Base-by-base conservation (phyloP, 2,888 invertebrate genomes). In the Tetropium fuscum region DNA sequence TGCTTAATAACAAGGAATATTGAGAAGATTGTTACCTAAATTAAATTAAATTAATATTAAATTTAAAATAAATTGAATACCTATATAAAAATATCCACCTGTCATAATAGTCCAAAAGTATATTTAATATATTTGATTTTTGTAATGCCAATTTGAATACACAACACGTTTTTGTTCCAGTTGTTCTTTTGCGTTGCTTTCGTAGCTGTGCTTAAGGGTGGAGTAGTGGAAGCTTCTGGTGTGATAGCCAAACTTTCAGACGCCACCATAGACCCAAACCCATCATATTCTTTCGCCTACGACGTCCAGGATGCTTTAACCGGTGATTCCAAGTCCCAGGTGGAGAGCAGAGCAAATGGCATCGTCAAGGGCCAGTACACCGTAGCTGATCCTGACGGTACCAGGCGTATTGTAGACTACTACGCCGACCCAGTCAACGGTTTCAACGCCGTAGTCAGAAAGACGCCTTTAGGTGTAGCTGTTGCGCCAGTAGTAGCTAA, bases 371-470 rank as follows among this genome's bases (percentile, higher is more conserved):
- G 86, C 53, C 81, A 83, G 61, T 86, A 86, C 78, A 83, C 83
- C 40, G 74, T 86, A 15, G 81, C 83, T 51, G 86, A 86, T 73
- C 82, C 86, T 60, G 86, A 86, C 68, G 86, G 86, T 68, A 84
- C 84, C 57, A 80, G 83, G 60, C 82, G 86, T 60, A 80, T 83
- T 69, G 86, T 86, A 8, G 85, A 86, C 71, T 86, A 86, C 78
- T 84, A 84, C 49, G 85, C 86, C 48, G 86, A 86, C 78, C 85
- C 86, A 40, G 80, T 84, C 56, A 83, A 86, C 70, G 86, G 86
- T 45, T 86, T 86, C 82, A 86, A 86, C 71, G 86, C 86, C 57
- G 84, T 86, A 36, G 86, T 86, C 11, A 83, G 82, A 68, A 83
- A 82, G 47, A 83, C 84, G 70, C 84, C 84, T 11, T 72, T 83